Conservation (phyloP, 2,113 vertebrate species). For the Ovis aries region DNA sequence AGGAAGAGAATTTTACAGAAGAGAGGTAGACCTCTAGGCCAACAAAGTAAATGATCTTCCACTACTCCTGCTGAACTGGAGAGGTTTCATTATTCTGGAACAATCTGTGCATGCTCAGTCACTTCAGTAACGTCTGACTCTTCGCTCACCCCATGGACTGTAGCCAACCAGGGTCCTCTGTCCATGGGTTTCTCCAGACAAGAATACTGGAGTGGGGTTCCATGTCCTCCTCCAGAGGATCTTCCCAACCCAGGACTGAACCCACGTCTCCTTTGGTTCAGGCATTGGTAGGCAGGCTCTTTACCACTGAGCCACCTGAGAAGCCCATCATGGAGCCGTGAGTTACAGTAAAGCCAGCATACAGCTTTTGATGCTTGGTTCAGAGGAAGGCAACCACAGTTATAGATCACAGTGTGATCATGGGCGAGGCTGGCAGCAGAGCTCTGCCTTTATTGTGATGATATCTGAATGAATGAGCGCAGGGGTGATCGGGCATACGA, state of each 20-base stretch:
- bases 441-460: background rate
- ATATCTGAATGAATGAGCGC: background rate
- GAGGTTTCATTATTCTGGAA: background rate
- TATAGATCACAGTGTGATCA: background rate
- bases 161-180: background rate
- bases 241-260: background rate
- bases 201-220: background rate
- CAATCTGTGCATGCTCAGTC: background rate
- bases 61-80: background rate
- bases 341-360: background rate
- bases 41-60: background rate
- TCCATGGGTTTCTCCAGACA: background rate
- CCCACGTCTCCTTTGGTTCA: background rate
- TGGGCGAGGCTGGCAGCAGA: background rate
- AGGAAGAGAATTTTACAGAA: background rate
- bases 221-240: background rate
- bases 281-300: background rate
- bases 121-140: background rate
- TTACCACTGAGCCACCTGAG: background rate
- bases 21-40: background rate
- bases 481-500: background rate
- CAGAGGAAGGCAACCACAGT: background rate
- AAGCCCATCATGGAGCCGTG: background rate
- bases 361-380: background rate
- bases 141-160: background rate